Base-by-base conservation (phyloP, 2,888 invertebrate genomes). In the Polydrusus cervinus region DNA sequence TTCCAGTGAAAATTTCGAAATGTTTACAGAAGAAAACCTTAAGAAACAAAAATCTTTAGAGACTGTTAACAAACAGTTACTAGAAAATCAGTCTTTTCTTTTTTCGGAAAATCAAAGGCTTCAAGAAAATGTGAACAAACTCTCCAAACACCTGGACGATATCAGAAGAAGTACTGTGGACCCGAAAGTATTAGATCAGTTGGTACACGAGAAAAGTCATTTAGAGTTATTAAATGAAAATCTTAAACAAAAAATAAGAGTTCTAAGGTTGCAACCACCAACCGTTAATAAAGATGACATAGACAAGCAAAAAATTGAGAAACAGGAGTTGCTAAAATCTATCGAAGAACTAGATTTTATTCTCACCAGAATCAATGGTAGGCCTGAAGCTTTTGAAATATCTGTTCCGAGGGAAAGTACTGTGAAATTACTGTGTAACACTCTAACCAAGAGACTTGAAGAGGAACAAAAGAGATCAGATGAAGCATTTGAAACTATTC, bases 1-100 rank as follows among this genome's bases (percentile, higher is more conserved):
- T 77, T 25, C 30, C 47, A 71, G 77, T 77, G 71, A 67, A 66
- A 40, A 43, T 38, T 61, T 61, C 20, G 53, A 18, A 57, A 74
- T 74, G 77, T 51, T 16, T 51, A 45, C 71, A 45, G 71, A 71
- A 71, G 43, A 60, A 14, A 40, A 16, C 38, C n/a, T 38, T 5
- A 38, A 38, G 8, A 61, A 16, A 30, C 18, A 49, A 49, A 43
- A 49, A n/a, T 49, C 67, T n/a, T 45, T 71, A 14, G 78, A 78
- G 40, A 67, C 70, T 3, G 71, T 78, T 18, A 81, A 80, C 69
- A 71, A 70, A 53, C 79, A 81, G 49, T 60, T 80, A 14, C 45
- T 80, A 20, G 78, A 80, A 69, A 82, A 81, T 64, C 81, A 80
- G 53, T 76, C 81, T 25, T 79, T 78, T 62, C 78, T 82, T 8